Evolutionary conservation across 2,888 invertebrate genomes (phyloP).

Genomic region (Tineola bisselliella): DNA sequence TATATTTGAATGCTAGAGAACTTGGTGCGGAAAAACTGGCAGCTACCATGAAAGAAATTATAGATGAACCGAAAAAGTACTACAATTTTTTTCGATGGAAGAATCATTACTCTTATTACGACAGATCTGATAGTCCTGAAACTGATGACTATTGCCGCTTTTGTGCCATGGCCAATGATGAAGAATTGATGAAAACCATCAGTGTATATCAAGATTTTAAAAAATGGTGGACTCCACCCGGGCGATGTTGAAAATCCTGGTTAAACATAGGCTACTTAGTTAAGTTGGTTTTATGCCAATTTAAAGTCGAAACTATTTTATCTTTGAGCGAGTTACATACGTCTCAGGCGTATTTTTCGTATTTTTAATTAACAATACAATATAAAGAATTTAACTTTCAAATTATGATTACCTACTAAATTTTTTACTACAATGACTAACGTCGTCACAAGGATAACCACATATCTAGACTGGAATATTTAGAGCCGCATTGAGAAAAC

Average conservation of each 20-base stretch:
- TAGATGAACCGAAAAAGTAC: slow-evolving; percentile 24
- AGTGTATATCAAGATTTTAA: slow-evolving; percentile 22
- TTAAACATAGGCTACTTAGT: too few relatives aligned
- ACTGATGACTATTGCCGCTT: slow-evolving; percentile 27
- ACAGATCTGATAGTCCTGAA: slow-evolving; percentile 19
- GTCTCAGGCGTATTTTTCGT: too few relatives aligned
- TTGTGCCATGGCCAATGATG: slow-evolving; percentile 24
- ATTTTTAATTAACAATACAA: too few relatives aligned
- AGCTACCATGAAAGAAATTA: slow-evolving; percentile 24
- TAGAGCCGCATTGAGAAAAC: too few relatives aligned
- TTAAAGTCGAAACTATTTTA: too few relatives aligned
- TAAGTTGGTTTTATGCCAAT: too few relatives aligned
- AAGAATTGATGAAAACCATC: slow-evolving; percentile 19
- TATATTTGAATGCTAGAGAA: slow-evolving; percentile 26
- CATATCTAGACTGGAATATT: too few relatives aligned
- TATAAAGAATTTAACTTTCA: too few relatives aligned
- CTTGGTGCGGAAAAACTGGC: slow-evolving; percentile 21
- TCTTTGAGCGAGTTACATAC: too few relatives aligned
- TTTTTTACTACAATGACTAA: too few relatives aligned
- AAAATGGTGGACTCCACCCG: slow-evolving; percentile 16
- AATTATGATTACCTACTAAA: too few relatives aligned
- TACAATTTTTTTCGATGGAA: slow-evolving; percentile 29
- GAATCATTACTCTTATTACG: slow-evolving; percentile 28
- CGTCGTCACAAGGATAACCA: too few relatives aligned
- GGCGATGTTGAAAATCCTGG: not conserved